Evolutionary conservation across 2,888 invertebrate genomes (phyloP).

Genomic region (Amblyjoppa fuscipennis): DNA sequence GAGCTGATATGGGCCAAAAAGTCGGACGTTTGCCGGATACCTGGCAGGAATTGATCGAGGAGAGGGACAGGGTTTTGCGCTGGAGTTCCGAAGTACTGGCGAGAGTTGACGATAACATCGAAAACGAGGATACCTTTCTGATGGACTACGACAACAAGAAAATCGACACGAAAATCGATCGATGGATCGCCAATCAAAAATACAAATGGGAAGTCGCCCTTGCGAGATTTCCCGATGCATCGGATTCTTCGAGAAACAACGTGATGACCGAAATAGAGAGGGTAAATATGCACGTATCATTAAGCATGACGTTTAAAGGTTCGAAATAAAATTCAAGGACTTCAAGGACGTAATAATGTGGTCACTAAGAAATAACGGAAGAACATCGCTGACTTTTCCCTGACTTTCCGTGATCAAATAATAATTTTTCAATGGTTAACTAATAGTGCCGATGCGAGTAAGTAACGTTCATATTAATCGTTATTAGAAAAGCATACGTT

Average conservation of each 20-base stretch:
- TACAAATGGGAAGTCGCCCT: slow-evolving; percentile 57
- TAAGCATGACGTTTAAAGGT: not conserved
- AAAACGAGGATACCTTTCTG: slow-evolving; percentile 74
- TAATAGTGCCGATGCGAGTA: too few relatives aligned
- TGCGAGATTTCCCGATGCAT: slow-evolving; percentile 52
- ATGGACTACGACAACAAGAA: slow-evolving; percentile 72
- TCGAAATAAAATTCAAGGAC: too few relatives aligned
- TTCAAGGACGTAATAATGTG: too few relatives aligned
- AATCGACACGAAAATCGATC: slow-evolving; percentile 74
- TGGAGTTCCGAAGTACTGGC: slow-evolving; percentile 77
- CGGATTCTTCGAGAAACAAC: slow-evolving; percentile 32
- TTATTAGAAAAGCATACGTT: too few relatives aligned
- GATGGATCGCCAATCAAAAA: slow-evolving; percentile 71
- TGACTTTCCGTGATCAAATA: too few relatives aligned
- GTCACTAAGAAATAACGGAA: too few relatives aligned
- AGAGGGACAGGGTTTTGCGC: slow-evolving; percentile 74
- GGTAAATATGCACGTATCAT: slow-evolving; percentile 57
- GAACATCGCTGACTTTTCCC: too few relatives aligned
- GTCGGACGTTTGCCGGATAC: slow-evolving; percentile 75
- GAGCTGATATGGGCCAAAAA: slow-evolving; percentile 74
- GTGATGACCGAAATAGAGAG: slow-evolving; percentile 62
- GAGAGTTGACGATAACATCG: slow-evolving; percentile 74
- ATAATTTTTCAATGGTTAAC: too few relatives aligned
- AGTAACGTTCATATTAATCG: too few relatives aligned
- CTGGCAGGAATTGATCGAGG: slow-evolving; percentile 72